Percentiles rank a stretch among this genome's conserved stretches.
These are phyloP conservation scores for Caprella mutica DNA, from an alignment of 2,888 invertebrate genomes.

Conservation along the genomic window DNA sequence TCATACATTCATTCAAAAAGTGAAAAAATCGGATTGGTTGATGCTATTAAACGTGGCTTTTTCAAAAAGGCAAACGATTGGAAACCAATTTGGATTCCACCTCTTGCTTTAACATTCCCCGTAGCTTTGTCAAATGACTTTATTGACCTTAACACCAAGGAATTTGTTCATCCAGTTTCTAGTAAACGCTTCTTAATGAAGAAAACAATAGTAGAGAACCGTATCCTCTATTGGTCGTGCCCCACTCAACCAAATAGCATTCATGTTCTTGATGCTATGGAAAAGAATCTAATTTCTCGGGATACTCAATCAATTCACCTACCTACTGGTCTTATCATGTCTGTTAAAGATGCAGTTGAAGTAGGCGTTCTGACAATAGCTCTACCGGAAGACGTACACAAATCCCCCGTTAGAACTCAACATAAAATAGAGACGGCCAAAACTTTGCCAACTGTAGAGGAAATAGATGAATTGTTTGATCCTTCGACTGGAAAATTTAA, in stretches of 20 bases:
- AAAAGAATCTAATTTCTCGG: conserved; percentile 53
- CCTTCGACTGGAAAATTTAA: conserved; percentile 21
- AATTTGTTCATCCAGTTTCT: conserved; percentile 61
- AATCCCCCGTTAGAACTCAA: neutral
- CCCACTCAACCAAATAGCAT: conserved; percentile 56
- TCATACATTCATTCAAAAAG: conserved; percentile 52
- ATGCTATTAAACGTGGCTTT: conserved; percentile 54
- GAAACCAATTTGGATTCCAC: conserved; percentile 51
- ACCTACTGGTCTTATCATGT: conserved; percentile 58
- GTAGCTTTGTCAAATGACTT: conserved; percentile 64
- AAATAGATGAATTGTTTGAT: neutral
- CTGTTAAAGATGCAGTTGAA: conserved; percentile 39
- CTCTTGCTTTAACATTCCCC: conserved; percentile 69
- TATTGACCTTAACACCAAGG: conserved; percentile 54
- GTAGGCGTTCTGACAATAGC: conserved; percentile 31
- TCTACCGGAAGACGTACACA: neutral
- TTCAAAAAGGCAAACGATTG: conserved; percentile 39
- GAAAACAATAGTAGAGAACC: conserved; percentile 59
- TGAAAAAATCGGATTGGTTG: conserved; percentile 53
- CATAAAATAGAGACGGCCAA: neutral
- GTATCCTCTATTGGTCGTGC: conserved; percentile 68
- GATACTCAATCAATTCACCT: conserved; percentile 67
- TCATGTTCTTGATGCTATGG: conserved; percentile 58
- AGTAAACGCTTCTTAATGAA: conserved; percentile 53
- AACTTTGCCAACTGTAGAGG: neutral